Evolutionary conservation across 2,113 vertebrate species (phyloP), one percentile per base, ranked within the genome.

Genomic region (Scomber japonicus): DNA sequence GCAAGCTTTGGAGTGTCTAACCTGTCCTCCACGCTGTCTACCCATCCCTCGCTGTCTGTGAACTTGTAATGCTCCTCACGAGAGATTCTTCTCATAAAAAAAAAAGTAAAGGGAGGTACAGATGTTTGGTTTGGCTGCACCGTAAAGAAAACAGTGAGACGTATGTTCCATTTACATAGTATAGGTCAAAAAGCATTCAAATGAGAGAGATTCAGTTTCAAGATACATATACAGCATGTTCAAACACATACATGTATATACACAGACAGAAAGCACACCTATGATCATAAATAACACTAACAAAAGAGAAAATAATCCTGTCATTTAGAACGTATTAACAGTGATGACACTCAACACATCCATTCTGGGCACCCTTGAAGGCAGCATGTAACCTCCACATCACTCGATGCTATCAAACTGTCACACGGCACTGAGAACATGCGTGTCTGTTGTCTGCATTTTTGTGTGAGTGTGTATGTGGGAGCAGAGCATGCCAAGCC

Each of bases 401-500:
- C 21, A 66, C 35, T 59, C 12, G 16, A 17, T 49, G 19, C 19
- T 40, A 57, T 59, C n/a, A 49, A 70, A 51, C n/a, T 68, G 75
- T 54, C 78, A 71, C 8, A 46, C 17, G 16, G 11, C 19, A 5
- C 13, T 44, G 21, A 24, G 21, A 70, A 75, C 21, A 45, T 31
- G 15, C 48, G 17, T 40, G 16, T 35, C n/a, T 0, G 50, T 12
- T 40, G 16, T 17, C 5, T 59, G 21, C n/a, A 4, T 75, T 17
- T 21, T 44, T 71, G 45, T 59, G 31, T 30, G 17, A 69, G 53
- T 24, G 3, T 19, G 27, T 62, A 64, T 71, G 24, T 55, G 16
- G 31, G 54, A 16, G 56, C 54, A 62, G 66, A 64, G 66, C 56
- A 74, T 65, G 73, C 83, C 68, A 91, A 88, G 77, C 60, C 90